Base-by-base conservation (phyloP, 2,797 vertebrate species). In the Sebastes steindachneri region DNA sequence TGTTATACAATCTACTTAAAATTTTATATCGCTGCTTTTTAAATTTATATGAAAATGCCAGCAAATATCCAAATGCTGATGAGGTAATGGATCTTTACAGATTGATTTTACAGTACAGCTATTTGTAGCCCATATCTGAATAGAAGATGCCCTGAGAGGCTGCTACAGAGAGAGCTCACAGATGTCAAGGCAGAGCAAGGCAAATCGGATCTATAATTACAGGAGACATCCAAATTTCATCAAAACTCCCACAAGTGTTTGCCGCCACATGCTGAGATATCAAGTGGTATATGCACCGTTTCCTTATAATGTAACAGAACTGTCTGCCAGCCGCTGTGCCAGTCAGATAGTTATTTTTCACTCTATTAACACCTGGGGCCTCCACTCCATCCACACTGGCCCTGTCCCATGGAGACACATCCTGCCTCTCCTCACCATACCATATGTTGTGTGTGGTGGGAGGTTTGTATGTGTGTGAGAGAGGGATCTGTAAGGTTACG, bases 201-300 rank as follows among this genome's bases (percentile, higher is more conserved):
- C 79, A 90, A 79, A 86, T 84, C 58, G 59, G 65, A 75, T 77
- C 79, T 68, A 73, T 90, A 93, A 90, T 90, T 89, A 88, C 51
- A 82, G 72, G 68, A 89, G 82, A 84, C 85, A 80, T 87, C 77
- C 83, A 66, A 89, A 86, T 89, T 85, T 86, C 77, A 82, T 88
- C 66, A 87, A 68, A 78, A 80, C 53, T 82, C 74, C 83, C 64
- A 77, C 66, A 80, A 68, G 58, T 51, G 28, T 73, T 82, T 68
- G n/a, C 73, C 3, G 25, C 57, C 78, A 85, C 84, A 78, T 79
- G 74, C 68, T 74, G 79, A 70, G 37, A 78, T 84, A 63, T 85
- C 48, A 74, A 78, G 53, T 60, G 5, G 28, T 69, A 45, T 57
- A 26, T 80, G n/a, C 59, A 72, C 45, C 68, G 25, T 87, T 86